A percentile compares a stretch with the other conserved stretches of the same genome.
These are phyloP conservation scores for Prolemur simus DNA, from an alignment of 2,113 vertebrate genomes.

Conservation along the genomic window DNA sequence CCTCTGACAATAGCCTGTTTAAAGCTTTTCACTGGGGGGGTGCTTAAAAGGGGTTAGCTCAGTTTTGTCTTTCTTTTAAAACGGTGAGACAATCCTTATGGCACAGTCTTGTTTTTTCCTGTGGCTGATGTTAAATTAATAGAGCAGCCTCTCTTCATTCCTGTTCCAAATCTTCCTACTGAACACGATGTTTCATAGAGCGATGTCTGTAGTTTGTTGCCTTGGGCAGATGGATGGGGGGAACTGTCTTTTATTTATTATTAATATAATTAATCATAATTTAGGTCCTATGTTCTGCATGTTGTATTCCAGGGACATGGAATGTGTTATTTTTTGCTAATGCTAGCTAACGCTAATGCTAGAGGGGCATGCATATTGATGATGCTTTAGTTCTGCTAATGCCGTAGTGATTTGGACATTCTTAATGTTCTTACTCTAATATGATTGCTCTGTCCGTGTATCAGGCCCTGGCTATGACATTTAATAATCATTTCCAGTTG, in stretches of 20 bases:
- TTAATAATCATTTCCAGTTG: background rate
- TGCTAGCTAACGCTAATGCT: background rate
- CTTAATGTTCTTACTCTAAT: conserved; percentile 30
- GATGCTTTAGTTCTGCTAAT: background rate
- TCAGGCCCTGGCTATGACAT: background rate
- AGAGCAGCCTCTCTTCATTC: conserved; percentile 64
- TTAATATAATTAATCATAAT: background rate
- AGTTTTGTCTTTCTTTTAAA: conserved; percentile 81
- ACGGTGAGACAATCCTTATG: conserved; percentile 78
- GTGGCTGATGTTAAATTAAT: conserved; percentile 77
- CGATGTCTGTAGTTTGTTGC: background rate
- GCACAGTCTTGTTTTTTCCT: conserved; percentile 63
- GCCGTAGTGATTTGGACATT: background rate
- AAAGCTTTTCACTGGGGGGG: conserved; percentile 86
- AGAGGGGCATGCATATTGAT: background rate
- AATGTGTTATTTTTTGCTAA: background rate
- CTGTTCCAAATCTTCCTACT: conserved; percentile 61
- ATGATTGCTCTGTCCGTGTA: background rate
- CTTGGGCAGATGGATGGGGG: conserved; percentile 58
- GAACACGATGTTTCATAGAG: background rate
- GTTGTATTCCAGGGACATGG: background rate
- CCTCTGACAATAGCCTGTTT: conserved; percentile 88
- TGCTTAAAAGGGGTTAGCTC: conserved; percentile 83
- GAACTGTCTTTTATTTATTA: conserved; percentile 9
- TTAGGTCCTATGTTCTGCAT: background rate